Conservation (phyloP, 1,140 invertebrate species). For the Cydia splendana region DNA sequence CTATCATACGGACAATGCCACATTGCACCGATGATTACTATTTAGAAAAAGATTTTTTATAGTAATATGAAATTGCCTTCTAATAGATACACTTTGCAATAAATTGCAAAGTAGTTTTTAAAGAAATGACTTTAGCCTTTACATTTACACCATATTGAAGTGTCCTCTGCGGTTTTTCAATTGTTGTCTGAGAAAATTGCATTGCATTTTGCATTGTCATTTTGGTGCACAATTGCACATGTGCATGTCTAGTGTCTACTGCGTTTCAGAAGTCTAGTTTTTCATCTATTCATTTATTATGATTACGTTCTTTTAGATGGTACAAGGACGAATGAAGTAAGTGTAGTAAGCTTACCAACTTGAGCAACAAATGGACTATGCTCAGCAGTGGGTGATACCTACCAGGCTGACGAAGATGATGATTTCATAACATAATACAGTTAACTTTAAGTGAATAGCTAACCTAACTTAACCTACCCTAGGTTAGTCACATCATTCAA, state of each 20-base stretch:
- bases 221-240: not conserved
- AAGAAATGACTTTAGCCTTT: not conserved
- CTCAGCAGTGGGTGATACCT: too few species aligned
- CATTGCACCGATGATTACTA: not conserved
- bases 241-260: not conserved
- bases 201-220: not conserved
- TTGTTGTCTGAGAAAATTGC: not conserved
- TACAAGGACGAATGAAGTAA: too few species aligned
- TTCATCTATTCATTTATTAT: too few species aligned
- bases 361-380: too few species aligned
- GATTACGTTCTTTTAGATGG: too few species aligned
- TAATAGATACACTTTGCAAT: not conserved
- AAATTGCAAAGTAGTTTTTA: conserved; percentile 9
- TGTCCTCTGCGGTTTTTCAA: not conserved
- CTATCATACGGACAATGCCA: not conserved
- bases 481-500: too few species aligned
- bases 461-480: too few species aligned
- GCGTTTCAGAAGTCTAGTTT: not conserved
- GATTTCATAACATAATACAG: too few species aligned
- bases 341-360: too few species aligned
- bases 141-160: conserved; percentile 6
- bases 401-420: too few species aligned
- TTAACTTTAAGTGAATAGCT: too few species aligned
- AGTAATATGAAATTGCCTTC: not conserved
- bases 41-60: not conserved